Evolutionary conservation across 2,888 invertebrate species (phyloP), one percentile per base, ranked within the genome.

Genomic region (Apotomis capreana): DNA sequence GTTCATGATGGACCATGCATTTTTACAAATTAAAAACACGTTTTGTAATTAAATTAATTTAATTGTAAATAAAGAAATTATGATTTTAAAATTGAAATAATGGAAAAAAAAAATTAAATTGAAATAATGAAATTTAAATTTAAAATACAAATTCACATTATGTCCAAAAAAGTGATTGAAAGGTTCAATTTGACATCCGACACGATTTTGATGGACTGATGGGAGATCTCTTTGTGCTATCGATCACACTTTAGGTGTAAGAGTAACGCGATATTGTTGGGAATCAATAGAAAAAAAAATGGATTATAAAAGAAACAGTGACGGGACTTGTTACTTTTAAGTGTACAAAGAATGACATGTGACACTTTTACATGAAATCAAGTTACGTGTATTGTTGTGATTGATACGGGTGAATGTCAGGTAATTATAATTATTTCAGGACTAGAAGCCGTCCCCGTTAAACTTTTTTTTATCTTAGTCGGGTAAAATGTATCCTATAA

Each of bases 231-330:
- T 52, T 49, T 71, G 55, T 65, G 36, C 15, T 15, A 15, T 12
- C 60, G 57, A 60, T 71, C 67, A 51, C 70, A 71, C 71, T 61
- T 55, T 68, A 62, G 57, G 58, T 58, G 69, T 52, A 58, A 63
- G 26, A 68, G 67, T 68, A 71, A 71, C 61, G 6, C 55, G 67
- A 62, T 68, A 70, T 51, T 46, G 51, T 62, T 52, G 46, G 40
- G 54, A 64, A n/a, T 57, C 55, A 46, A 65, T 44, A 65, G 9
- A 44, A 64, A 40, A 54, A 15, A 64, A 26, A 46, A 26, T 26
- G 26, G 15, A 15, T 55, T 12, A 55, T 4, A 37, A 63, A 46
- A 15, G 37, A 64, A 64, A 13, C 9, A 49, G 49, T 37, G 12
- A 37, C 57, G 10, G 13, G 9, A 65, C 26, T 64, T 15, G 64